phyloP scores from a whole-genome alignment of 2,113 vertebrate genomes.

The Rhinichthys klamathensis region DNA sequence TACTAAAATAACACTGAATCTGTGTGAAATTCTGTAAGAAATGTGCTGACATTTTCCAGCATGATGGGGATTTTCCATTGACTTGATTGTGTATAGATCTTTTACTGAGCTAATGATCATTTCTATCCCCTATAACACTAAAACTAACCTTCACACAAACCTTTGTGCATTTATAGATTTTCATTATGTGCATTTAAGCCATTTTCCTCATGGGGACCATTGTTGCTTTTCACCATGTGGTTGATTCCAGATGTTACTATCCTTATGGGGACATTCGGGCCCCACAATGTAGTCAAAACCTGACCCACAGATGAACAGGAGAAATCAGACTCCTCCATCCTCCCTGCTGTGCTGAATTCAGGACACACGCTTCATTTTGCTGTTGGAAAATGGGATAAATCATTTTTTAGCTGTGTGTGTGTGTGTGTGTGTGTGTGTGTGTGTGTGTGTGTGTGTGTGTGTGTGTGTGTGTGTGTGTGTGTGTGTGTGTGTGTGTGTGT shows the following conservation, averaged over 20 bases:
- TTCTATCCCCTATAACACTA: neutral
- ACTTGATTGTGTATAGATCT: conserved; percentile 19
- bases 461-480: conserved; percentile 18
- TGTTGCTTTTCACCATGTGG: neutral
- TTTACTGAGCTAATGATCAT: neutral
- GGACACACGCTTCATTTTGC: conserved; percentile 12
- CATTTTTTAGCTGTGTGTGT: neutral
- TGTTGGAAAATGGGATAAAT: conserved; percentile 41
- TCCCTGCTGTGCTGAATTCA: conserved; percentile 33
- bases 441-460: neutral
- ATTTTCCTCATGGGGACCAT: neutral
- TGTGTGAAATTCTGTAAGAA: neutral
- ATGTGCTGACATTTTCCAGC: neutral
- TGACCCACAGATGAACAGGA: conserved; percentile 4
- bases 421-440: conserved; percentile 38
- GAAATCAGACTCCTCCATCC: neutral
- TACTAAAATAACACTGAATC: neutral
- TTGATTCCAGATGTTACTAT: neutral
- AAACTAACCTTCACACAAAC: neutral
- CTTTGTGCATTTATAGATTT: conserved; percentile 20
- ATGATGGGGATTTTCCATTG: neutral
- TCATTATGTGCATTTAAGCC: neutral
- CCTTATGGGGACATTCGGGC: neutral
- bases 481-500: conserved; percentile 37
- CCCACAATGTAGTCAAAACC: neutral